Conservation (phyloP, 2,888 invertebrate genomes). For the Caenorhabditis drosophilae region DNA sequence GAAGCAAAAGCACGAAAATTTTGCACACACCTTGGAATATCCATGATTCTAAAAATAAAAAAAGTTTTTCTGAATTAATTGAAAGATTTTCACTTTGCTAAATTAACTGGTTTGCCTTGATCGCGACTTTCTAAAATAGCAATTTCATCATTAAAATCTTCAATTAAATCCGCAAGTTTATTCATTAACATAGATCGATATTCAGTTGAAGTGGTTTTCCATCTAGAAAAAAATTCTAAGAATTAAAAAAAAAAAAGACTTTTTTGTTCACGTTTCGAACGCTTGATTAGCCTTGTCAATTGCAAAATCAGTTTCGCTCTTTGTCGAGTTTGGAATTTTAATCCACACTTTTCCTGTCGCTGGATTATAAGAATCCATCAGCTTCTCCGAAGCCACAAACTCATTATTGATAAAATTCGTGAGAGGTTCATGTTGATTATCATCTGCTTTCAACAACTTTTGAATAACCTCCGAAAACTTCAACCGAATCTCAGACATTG, state of each 20-base stretch:
- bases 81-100: slow-evolving; percentile 44
- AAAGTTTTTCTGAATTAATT: no score
- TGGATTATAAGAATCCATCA: slow-evolving; percentile 52
- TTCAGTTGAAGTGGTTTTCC: slow-evolving; percentile 71
- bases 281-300: slow-evolving; percentile 72
- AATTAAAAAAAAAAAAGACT: slow-evolving; percentile 22
- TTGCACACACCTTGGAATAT: slow-evolving; percentile 73
- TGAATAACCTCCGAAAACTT: slow-evolving; percentile 21
- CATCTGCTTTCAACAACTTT: slow-evolving; percentile 23
- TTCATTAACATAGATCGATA: slow-evolving; percentile 71
- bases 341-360: slow-evolving; percentile 51
- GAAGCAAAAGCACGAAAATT: slow-evolving; percentile 74
- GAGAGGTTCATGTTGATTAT: slow-evolving; percentile 39
- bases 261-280: slow-evolving; percentile 71
- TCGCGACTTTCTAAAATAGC: slow-evolving; percentile 73
- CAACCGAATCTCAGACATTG: no score
- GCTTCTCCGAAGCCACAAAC: slow-evolving; percentile 31
- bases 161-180: slow-evolving; percentile 73
- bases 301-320: slow-evolving; percentile 69
- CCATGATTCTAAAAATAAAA: slow-evolving; percentile 65
- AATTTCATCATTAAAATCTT: slow-evolving; percentile 71
- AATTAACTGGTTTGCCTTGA: slow-evolving; percentile 74
- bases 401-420: slow-evolving; percentile 52
- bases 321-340: slow-evolving; percentile 71
- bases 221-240: slow-evolving; percentile 68